phyloP scores from a whole-genome alignment of 2,113 vertebrate species.

The Nannobrachium achirus region DNA sequence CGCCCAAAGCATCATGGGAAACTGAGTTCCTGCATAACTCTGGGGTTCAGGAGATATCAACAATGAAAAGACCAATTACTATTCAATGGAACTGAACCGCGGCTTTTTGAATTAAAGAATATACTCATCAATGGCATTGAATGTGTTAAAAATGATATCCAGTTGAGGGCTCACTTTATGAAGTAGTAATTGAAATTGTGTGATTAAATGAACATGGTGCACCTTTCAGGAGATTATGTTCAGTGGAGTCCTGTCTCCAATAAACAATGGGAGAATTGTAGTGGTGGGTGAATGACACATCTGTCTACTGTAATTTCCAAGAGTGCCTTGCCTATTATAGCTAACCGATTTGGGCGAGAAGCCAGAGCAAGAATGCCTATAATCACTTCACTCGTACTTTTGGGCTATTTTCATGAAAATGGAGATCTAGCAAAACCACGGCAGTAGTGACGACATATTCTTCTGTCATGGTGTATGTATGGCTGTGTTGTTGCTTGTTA shows the following conservation, averaged over 20 bases:
- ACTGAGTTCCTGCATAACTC: no score
- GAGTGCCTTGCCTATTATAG: conserved; percentile 2
- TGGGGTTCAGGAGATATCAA: no score
- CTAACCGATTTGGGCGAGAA: conserved; percentile 32
- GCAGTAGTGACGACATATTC: not conserved
- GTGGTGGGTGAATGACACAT: conserved; percentile 25
- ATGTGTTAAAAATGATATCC: conserved; percentile 2
- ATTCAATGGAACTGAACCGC: no score
- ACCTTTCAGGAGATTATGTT: conserved; percentile 26
- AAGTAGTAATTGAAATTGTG: conserved; percentile 33
- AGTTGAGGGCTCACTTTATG: conserved; percentile 17
- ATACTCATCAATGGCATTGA: no score
- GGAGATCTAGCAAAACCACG: not conserved
- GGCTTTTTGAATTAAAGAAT: no score
- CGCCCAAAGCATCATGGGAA: no score
- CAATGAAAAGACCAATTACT: no score
- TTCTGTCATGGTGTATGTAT: not conserved
- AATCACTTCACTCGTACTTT: conserved; percentile 1
- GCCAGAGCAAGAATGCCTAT: conserved; percentile 15
- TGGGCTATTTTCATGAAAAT: conserved; percentile 1
- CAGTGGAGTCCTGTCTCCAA: conserved; percentile 1
- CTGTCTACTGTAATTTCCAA: conserved; percentile 1
- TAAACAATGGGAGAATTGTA: conserved; percentile 25
- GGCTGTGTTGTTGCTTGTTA: not conserved
- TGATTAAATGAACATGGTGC: conserved; percentile 34